Evolutionary conservation across 1,140 invertebrate species (phyloP).

Genomic region (Ostrea denselamellosa): DNA sequence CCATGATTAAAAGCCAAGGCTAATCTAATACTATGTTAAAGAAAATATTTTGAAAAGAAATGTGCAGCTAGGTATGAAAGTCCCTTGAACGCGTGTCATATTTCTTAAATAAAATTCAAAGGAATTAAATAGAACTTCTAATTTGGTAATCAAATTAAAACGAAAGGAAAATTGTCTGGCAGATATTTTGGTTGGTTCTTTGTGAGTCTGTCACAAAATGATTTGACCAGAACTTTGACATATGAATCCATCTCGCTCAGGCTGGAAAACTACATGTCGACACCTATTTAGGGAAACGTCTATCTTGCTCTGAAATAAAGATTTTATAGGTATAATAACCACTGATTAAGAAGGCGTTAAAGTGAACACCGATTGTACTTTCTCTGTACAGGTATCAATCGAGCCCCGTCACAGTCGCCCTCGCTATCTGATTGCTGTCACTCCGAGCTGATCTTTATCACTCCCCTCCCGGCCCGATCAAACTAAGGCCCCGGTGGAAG

Average conservation of each 20-base stretch:
- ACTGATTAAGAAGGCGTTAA: slow-evolving; percentile 18
- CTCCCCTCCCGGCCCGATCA: slow-evolving; percentile 1
- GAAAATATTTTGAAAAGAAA: slow-evolving; percentile 39
- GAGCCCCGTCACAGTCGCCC: neutral
- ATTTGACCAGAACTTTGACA: slow-evolving; percentile 9
- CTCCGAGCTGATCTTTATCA: slow-evolving; percentile 11
- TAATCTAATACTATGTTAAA: slow-evolving; percentile 32
- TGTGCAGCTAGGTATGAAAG: slow-evolving; percentile 32
- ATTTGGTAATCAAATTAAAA: slow-evolving; percentile 24
- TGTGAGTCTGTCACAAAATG: slow-evolving; percentile 23
- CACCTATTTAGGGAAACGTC: slow-evolving; percentile 26
- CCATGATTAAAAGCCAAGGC: slow-evolving; percentile 37
- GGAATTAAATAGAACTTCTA: slow-evolving; percentile 29
- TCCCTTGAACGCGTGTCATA: slow-evolving; percentile 29
- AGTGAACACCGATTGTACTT: slow-evolving; percentile 13
- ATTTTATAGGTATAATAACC: slow-evolving; percentile 36
- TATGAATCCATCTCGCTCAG: neutral
- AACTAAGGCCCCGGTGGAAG: neutral
- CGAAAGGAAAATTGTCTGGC: slow-evolving; percentile 2
- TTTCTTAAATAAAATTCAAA: neutral
- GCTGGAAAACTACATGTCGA: slow-evolving; percentile 5
- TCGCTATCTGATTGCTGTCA: slow-evolving; percentile 3
- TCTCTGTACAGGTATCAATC: slow-evolving; percentile 9
- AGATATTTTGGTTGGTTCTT: neutral
- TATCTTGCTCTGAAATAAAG: slow-evolving; percentile 12